These are phyloP conservation scores for Epistrophe eligans DNA, from an alignment of 2,888 invertebrate genomes.

Conservation along the genomic window DNA sequence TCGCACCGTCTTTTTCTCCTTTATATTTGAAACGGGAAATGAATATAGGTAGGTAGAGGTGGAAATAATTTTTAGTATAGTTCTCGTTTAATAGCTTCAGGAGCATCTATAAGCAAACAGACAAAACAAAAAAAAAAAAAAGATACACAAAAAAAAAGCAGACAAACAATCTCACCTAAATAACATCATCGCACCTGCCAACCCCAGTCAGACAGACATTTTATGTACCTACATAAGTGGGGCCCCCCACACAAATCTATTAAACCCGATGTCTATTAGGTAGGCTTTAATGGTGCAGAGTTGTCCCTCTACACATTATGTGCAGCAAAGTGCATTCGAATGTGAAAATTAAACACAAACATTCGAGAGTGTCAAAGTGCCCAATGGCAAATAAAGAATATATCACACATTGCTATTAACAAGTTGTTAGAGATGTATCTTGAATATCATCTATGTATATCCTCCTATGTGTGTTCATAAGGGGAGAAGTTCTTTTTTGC, in stretches of 20 bases:
- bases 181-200: slow-evolving; percentile 71
- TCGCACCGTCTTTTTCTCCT: slow-evolving; percentile 20
- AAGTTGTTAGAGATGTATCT: slow-evolving; percentile 45
- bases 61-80: slow-evolving; percentile 44
- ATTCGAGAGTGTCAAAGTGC: slow-evolving; percentile 41
- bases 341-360: slow-evolving; percentile 74
- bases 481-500: neutral
- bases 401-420: slow-evolving; percentile 75
- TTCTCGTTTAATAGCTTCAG: slow-evolving; percentile 68
- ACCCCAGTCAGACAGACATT: slow-evolving; percentile 36
- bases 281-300: neutral
- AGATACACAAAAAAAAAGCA: slow-evolving; percentile 39
- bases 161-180: slow-evolving; percentile 60
- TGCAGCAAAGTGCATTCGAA: slow-evolving; percentile 55
- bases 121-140: neutral
- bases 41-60: slow-evolving; percentile 9
- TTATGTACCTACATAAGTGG: slow-evolving; percentile 8
- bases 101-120: slow-evolving; percentile 36
- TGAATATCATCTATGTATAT: no score
- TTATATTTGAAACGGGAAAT: slow-evolving; percentile 45
- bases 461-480: no score
- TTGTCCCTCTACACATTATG: neutral
- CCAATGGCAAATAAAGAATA: slow-evolving; percentile 68
- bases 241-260: slow-evolving; percentile 61
- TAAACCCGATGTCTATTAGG: slow-evolving; percentile 7